Base-by-base conservation (phyloP, 2,888 invertebrate species). In the Smittia sp. region DNA sequence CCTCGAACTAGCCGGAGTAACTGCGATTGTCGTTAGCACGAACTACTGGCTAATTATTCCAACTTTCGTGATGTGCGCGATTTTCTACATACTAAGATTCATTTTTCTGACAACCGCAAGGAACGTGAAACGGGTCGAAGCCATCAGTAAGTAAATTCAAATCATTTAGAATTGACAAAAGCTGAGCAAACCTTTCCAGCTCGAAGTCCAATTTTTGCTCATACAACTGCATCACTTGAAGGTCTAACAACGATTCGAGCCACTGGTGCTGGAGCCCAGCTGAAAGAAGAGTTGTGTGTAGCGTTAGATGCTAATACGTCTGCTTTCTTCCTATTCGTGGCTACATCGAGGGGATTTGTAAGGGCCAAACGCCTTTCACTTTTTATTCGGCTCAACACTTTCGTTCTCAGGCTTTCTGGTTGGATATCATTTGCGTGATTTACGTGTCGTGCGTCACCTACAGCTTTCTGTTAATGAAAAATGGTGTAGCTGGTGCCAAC, bases 241-340 rank as follows among this genome's bases (percentile, higher is more conserved):
- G 98, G 98, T 0, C 85, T 98, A 75, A 89, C 94, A 0, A 96
- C 96, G 0, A 96, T 98, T 66, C 86, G 98, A 74, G 93, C 96
- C 0, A 96, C 93, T 79, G 88, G 88, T 6, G 93, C 93, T 0
- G 91, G 94, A 79, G 86, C 88, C 72, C 87, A 90, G 24, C 88
- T 97, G 58, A 88, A 88, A 63, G 83, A 86, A 38, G 93, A 93
- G 80, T 94, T 94, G 78, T 93, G 93, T 78, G 86, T 87, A 76
- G 90, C 92, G 78, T 92, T 93, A 80, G 92, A 93, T 79, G 79
- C 91, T 2, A 96, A 98, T 79, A 93, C 89, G 1, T 87, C 90
- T n/a, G 86, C 91, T 0, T 92, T 89, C 88, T 91, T 86, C 79
- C 85, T 91, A 77, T 90, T 89, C 78, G 84, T 92, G 41, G 85